A percentile compares a stretch with the other conserved stretches of the same genome.
Evolutionary conservation across 2,888 invertebrate species (phyloP).

Genomic region (Spatulosminthurus flaviceps): DNA sequence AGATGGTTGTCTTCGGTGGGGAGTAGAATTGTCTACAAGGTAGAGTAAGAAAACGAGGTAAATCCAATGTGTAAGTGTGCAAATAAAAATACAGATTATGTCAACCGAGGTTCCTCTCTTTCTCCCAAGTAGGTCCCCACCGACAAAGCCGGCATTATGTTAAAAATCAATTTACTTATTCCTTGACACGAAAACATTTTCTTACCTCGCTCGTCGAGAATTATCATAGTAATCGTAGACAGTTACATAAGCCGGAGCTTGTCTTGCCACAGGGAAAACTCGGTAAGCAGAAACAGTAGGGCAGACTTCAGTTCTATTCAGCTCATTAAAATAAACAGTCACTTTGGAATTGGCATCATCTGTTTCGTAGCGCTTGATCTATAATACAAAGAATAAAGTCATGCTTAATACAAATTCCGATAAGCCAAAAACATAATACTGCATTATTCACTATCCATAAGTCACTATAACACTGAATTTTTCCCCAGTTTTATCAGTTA

Average conservation of each 20-base stretch:
- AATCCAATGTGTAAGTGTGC: too few relatives aligned
- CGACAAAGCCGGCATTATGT: too few relatives aligned
- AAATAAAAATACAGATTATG: too few relatives aligned
- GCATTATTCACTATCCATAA: too few relatives aligned
- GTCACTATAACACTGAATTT: too few relatives aligned
- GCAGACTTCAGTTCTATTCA: conserved; percentile 75
- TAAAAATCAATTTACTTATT: neutral
- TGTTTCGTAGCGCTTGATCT: conserved; percentile 62
- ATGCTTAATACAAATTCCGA: too few relatives aligned
- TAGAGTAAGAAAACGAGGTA: too few relatives aligned
- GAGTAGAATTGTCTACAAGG: conserved; percentile 73
- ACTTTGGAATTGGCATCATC: conserved; percentile 65
- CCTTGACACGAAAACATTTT: neutral
- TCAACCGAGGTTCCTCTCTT: too few relatives aligned
- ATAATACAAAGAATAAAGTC: too few relatives aligned
- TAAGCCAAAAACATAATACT: too few relatives aligned
- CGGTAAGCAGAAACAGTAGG: conserved; percentile 85
- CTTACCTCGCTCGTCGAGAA: conserved; percentile 61
- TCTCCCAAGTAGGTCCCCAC: too few relatives aligned
- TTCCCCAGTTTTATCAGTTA: neutral
- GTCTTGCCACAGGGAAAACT: conserved; percentile 83
- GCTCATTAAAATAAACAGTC: conserved; percentile 75
- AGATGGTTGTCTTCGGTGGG: conserved; percentile 75
- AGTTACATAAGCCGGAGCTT: conserved; percentile 84
- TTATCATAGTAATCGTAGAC: conserved; percentile 93